Evolutionary conservation across 2,113 vertebrate genomes (phyloP), one percentile per base, ranked within the genome.

Genomic region (Connochaetes taurinus): DNA sequence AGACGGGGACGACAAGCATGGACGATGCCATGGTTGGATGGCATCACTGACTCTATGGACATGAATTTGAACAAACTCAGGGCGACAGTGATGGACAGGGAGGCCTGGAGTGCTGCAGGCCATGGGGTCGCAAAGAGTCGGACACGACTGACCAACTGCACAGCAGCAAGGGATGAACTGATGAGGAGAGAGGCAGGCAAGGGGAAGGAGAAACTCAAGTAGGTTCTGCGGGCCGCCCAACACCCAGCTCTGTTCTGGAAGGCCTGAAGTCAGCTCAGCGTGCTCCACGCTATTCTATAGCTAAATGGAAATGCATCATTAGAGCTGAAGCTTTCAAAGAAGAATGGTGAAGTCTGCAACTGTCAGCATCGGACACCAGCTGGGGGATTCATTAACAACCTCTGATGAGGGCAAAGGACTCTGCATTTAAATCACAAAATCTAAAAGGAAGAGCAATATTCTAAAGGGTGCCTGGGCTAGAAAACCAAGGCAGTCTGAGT

Each of bases 391-490:
- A 98, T 96, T 97, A 97, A 87, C 97, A 98, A 91, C 67, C 81
- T 93, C 82, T 96, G 97, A 97, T 0, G 45, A 97, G 95, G 97
- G 94, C 93, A 97, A 94, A 97, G 97, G 88, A 95, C 85, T 97
- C 76, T 97, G 97, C 78, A 98, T 98, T 97, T 97, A 97, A 97
- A 98, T 97, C 88, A 89, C 96, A 96, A 52, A 90, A 83, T 97
- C 96, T 97, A 88, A 93, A 96, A 92, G 84, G 95, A 90, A 97
- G 92, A 98, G 97, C 97, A 97, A 98, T 98, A 95, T 96, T 98
- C 97, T 74, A 67, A 96, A 97, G 90, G 88, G n/a, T 67, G 96
- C 55, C 94, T 97, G 96, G 96, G 88, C 90, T 71, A 89, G 94
- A 87, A 95, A 97, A 83, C 87, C 90, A 90, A 84, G n/a, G 47